Percentiles rank a stretch among this genome's conserved stretches.
Conservation (phyloP, 2,888 invertebrate genomes). For the Vandiemenella viatica region DNA sequence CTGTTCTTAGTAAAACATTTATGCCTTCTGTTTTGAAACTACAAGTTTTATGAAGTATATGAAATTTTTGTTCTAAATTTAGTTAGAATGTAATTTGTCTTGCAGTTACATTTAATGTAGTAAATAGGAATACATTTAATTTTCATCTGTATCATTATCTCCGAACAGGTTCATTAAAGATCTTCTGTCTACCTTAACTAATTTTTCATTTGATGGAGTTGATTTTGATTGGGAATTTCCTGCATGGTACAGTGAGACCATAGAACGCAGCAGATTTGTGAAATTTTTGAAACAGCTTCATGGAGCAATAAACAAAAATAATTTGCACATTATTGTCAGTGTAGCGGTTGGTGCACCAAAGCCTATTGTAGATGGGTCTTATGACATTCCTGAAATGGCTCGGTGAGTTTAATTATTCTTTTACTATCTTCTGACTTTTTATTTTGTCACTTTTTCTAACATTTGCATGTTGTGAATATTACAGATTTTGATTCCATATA, state of each 20-base stretch:
- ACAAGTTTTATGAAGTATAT: too few relatives aligned
- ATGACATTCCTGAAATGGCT: conserved; percentile 63
- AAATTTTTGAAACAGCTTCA: conserved; percentile 59
- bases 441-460: too few relatives aligned
- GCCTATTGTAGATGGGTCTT: conserved; percentile 56
- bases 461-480: too few relatives aligned
- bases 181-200: conserved; percentile 33
- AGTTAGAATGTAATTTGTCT: too few relatives aligned
- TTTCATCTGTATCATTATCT: too few relatives aligned
- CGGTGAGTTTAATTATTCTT: conserved; percentile 33
- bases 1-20: too few relatives aligned
- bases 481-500: too few relatives aligned
- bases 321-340: conserved; percentile 40
- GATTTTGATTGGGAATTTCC: conserved; percentile 86
- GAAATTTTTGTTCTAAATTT: too few relatives aligned
- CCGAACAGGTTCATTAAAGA: conserved; percentile 40
- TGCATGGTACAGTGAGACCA: conserved; percentile 33
- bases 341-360: conserved; percentile 68
- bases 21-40: too few relatives aligned
- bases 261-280: conserved; percentile 57
- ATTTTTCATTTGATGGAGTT: conserved; percentile 47
- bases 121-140: not conserved
- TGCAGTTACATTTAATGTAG: too few relatives aligned
- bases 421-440: conserved; percentile 1
- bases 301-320: conserved; percentile 40